These are phyloP conservation scores for Clarias laeviceps DNA, from an alignment of 2,797 vertebrate genomes.

Conservation along the genomic window DNA sequence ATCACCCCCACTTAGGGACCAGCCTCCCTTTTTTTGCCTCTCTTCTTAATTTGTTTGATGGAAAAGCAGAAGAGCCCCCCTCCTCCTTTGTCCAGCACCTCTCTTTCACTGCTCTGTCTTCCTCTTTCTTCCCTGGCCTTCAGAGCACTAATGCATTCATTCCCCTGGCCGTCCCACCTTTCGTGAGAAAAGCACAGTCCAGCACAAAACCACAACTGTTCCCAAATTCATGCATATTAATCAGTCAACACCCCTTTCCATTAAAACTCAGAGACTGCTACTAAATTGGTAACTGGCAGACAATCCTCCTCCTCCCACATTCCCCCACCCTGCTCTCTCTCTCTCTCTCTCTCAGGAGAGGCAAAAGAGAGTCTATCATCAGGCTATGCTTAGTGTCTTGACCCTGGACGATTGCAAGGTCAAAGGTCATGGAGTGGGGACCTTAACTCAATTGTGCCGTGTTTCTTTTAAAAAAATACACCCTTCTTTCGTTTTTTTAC, in stretches of 20 bases:
- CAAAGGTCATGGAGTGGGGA: slow-evolving; percentile 51
- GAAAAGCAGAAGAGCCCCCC: slow-evolving; percentile 53
- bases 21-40: slow-evolving; percentile 53
- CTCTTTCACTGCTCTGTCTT: slow-evolving; percentile 59
- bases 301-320: slow-evolving; percentile 27
- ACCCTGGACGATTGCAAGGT: slow-evolving; percentile 52
- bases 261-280: slow-evolving; percentile 56
- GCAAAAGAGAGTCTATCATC: slow-evolving; percentile 43
- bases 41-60: slow-evolving; percentile 56
- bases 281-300: slow-evolving; percentile 56
- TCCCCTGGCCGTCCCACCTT: slow-evolving; percentile 58
- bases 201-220: slow-evolving; percentile 67
- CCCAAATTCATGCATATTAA: slow-evolving; percentile 70
- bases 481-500: slow-evolving; percentile 15
- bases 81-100: slow-evolving; percentile 56
- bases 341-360: slow-evolving; percentile 36
- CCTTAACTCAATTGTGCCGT: slow-evolving; percentile 57
- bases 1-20: slow-evolving; percentile 55
- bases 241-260: slow-evolving; percentile 66
- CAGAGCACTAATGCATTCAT: slow-evolving; percentile 61
- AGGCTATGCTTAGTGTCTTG: slow-evolving; percentile 44
- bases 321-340: slow-evolving; percentile 4
- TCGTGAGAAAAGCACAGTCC: slow-evolving; percentile 61
- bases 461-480: slow-evolving; percentile 51
- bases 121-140: slow-evolving; percentile 58